Conservation (phyloP, 2,113 vertebrate species). For the Zosterops lateralis region DNA sequence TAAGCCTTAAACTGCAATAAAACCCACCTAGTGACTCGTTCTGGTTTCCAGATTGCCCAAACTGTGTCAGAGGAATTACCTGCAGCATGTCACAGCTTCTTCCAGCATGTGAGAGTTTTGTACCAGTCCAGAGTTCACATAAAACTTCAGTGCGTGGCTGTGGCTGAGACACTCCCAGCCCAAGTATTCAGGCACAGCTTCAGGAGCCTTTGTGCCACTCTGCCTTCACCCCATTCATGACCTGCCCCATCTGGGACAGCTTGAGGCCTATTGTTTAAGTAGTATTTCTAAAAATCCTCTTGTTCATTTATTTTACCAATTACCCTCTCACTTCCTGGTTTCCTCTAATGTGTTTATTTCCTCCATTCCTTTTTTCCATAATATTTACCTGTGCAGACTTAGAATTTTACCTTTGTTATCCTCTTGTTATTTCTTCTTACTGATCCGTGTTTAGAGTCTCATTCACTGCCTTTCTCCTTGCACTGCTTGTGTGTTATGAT, state of each 20-base stretch:
- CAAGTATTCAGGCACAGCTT: not conserved
- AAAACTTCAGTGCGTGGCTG: fast-evolving
- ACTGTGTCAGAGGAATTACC: not conserved
- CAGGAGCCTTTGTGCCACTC: not conserved
- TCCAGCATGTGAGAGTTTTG: not conserved
- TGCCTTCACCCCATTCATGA: not conserved
- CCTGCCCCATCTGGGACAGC: not conserved
- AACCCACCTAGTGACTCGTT: not conserved
- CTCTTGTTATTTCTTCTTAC: not conserved
- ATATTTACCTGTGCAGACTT: not conserved
- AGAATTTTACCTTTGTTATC: not conserved
- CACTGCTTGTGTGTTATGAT: not conserved
- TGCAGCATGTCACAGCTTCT: not conserved
- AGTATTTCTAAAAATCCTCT: not conserved
- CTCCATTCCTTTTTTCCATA: not conserved
- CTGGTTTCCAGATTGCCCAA: not conserved
- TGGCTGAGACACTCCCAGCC: not conserved
- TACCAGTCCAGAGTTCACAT: not conserved
- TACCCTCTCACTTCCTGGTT: not conserved
- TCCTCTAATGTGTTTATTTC: not conserved
- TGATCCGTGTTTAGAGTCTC: not conserved
- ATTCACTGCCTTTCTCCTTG: not conserved
- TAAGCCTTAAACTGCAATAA: not conserved
- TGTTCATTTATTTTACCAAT: not conserved
- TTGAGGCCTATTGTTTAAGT: not conserved